Evolutionary conservation across 2,888 invertebrate genomes (phyloP), one percentile per base, ranked within the genome.

Genomic region (Priocnemis perturbator): DNA sequence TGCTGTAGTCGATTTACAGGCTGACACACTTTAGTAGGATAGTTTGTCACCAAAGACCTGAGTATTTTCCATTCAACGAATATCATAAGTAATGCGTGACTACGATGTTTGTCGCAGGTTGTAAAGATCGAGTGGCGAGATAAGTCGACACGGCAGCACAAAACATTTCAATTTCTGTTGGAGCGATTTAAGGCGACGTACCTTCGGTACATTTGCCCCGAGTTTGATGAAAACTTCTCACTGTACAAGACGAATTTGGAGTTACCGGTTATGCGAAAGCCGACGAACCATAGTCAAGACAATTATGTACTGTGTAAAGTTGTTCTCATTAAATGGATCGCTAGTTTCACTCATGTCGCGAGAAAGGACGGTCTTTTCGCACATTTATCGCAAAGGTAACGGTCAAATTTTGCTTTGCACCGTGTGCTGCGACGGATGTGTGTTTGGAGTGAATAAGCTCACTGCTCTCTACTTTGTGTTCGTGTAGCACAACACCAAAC

Each of bases 121-220:
- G 94, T 95, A 0, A 95, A 95, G 88, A 92, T 98, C 66, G 96
- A 97, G 85, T 98, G 98, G 98, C 93, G 94, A 67, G 97, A 97
- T 85, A 93, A 94, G 86, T 92, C 93, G 57, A 93, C 94, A 30
- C 93, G 94, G 80, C 95, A 96, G 88, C 94, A 96, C 81, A 93
- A 94, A 85, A 94, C 96, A 82, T 98, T 98, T 89, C 94, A 95
- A 73, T 98, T 98, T 91, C 90, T 98, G 62, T 91, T 98, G 87
- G 96, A 98, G 87, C 95, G 95, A 84, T 98, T 98, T 86, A 97
- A 97, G 89, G 91, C 94, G 67, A 95, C 95, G 87, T 98, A 98
- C 89, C 91, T 98, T 83, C 96, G 95, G 44, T 93, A 95, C 82
- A 95, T 98, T 82, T 97, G 98, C 89, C 97, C 97, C 0, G 94